Evolutionary conservation across 2,113 vertebrate species (phyloP).

Genomic region (Pyrgilauda ruficollis): DNA sequence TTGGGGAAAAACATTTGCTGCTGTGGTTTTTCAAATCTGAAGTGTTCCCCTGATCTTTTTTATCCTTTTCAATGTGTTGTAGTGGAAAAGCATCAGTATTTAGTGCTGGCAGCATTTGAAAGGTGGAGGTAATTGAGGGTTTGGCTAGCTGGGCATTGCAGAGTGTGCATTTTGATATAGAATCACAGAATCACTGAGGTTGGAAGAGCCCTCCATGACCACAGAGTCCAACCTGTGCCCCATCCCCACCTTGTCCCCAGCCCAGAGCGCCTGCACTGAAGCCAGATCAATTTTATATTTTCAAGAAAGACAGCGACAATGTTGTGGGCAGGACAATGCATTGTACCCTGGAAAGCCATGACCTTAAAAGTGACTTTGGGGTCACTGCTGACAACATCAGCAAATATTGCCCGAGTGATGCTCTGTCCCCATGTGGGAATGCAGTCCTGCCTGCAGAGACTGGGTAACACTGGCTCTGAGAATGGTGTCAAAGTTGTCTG

Average conservation of each 20-base stretch:
- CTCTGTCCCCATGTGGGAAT: neutral
- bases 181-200: neutral
- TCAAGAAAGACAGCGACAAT: neutral
- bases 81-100: neutral
- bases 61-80: neutral
- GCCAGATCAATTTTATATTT: neutral
- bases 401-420: neutral
- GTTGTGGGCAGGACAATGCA: neutral
- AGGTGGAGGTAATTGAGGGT: neutral
- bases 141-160: neutral
- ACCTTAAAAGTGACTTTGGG: neutral
- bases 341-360: neutral
- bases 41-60: neutral
- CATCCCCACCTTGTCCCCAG: neutral
- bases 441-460: neutral
- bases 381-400: neutral
- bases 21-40: neutral
- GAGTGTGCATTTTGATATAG: neutral
- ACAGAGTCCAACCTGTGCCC: rapidly evolving
- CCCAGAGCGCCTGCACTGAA: neutral
- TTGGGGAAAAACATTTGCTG: neutral
- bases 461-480: neutral
- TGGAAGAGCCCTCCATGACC: neutral
- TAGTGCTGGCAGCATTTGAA: neutral
- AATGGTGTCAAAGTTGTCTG: neutral